Evolutionary conservation across 2,888 invertebrate species (phyloP), one percentile per base, ranked within the genome.

Genomic region (Sinohyriopsis cumingii): DNA sequence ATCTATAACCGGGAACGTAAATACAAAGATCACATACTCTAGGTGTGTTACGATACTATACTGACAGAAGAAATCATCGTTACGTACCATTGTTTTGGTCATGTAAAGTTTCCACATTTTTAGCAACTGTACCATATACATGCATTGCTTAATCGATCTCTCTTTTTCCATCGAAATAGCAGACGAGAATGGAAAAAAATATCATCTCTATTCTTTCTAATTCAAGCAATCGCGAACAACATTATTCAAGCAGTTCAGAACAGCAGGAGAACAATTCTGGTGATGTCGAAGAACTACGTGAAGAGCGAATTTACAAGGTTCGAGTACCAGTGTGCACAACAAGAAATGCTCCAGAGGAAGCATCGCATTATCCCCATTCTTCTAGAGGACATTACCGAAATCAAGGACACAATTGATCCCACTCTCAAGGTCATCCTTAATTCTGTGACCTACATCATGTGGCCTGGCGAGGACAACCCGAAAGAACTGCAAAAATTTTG

Each of bases 271-370:
- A 84, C 84, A 0, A 81, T 85, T 15, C 59, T 84, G 55, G 62
- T 84, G 12, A 67, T 85, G 3, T 72, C 80, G 1, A 80, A 81
- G 22, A 67, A 75, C 15, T 85, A 80, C 70, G 73, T 84, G 6
- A 71, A 76, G 19, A 83, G 83, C 62, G 84, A 85, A 63, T 85
- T 79, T 75, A 77, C 80, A 18, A 73, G 75, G n/a, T 76, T 84
- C 59, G 85, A 85, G 73, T 85, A 84, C 67, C 81, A 85, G 67
- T 73, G 76, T 53, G 85, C 85, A 12, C 85, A 82, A 59, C 79
- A 82, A 19, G 82, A 84, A 67, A 85, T 84, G 84, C 56, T 85
- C 12, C 79, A 80, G 73, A 69, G 78, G 15, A 81, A 80, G 61
- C 83, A 84, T 65, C 74, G 76, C 63, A 82, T 85, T 20, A 81